phyloP scores from a whole-genome alignment of 2,113 vertebrate genomes.

The Theropithecus gelada region DNA sequence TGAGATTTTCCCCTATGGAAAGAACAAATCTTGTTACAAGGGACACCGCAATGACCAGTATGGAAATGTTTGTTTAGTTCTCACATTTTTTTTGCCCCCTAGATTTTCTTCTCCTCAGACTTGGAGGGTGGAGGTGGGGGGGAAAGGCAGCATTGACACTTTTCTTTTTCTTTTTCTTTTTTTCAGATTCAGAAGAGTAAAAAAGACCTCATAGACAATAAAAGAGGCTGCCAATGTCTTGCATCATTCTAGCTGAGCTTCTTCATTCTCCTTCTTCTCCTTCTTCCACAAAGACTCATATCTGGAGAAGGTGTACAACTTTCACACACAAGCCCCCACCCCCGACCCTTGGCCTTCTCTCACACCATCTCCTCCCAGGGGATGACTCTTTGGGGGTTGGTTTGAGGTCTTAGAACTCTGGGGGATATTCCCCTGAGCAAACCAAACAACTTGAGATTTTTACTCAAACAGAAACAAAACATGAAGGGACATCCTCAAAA shows the following conservation, averaged over 20 bases:
- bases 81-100: background rate
- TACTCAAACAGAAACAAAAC: constrained; percentile 69
- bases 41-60: background rate
- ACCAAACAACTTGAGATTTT: constrained; percentile 68
- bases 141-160: constrained; percentile 83
- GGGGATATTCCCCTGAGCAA: constrained; percentile 48
- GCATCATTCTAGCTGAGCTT: constrained; percentile 86
- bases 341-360: constrained; percentile 44
- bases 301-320: constrained; percentile 83
- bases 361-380: constrained; percentile 61
- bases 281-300: constrained; percentile 85
- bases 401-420: constrained; percentile 62
- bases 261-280: constrained; percentile 85
- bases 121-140: constrained; percentile 68
- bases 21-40: background rate
- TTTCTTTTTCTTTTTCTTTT: constrained; percentile 85
- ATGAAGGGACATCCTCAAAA: constrained; percentile 57
- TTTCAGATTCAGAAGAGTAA: constrained; percentile 91
- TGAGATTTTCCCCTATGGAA: background rate
- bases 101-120: constrained; percentile 65
- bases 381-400: constrained; percentile 60
- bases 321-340: constrained; percentile 57
- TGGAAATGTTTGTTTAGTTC: background rate
- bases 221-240: constrained; percentile 86
- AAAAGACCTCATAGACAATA: constrained; percentile 75